Conservation (phyloP, 2,113 vertebrate genomes). For the Cathartes aura region DNA sequence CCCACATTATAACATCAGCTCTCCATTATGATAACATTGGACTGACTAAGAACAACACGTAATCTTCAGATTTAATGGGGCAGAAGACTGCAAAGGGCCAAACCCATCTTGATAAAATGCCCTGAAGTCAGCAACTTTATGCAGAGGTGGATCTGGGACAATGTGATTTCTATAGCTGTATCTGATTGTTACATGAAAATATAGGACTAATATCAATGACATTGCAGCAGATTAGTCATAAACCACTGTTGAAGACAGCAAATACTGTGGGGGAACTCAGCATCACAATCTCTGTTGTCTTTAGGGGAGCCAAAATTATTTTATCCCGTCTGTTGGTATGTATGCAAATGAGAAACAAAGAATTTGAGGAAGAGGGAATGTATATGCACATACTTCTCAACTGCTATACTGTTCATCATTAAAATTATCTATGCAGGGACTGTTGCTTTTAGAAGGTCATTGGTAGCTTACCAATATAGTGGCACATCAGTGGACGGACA, state of each 20-base stretch:
- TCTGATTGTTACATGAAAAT: not conserved
- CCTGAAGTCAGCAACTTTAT: constrained; percentile 29
- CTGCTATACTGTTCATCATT: not conserved
- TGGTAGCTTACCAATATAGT: not conserved
- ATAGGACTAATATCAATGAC: not conserved
- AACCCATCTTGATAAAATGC: constrained; percentile 15
- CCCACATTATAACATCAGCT: constrained; percentile 19
- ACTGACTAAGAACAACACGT: constrained; percentile 13
- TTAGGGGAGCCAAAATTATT: not conserved
- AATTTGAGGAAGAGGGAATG: not conserved
- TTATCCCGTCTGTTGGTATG: not conserved
- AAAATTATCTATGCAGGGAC: not conserved
- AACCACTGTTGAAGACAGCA: not conserved
- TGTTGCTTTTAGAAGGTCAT: not conserved
- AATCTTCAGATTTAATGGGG: constrained; percentile 60
- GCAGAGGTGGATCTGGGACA: not conserved
- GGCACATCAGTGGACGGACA: not conserved
- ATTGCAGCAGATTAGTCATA: not conserved
- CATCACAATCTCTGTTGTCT: not conserved
- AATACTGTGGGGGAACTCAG: not conserved
- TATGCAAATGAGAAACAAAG: not conserved
- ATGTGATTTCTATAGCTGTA: not conserved
- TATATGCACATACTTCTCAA: not conserved
- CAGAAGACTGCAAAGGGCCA: constrained; percentile 54
- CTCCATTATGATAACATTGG: constrained; percentile 40